Base-by-base conservation (phyloP, 2,797 vertebrate species). In the Pelodytes ibericus region DNA sequence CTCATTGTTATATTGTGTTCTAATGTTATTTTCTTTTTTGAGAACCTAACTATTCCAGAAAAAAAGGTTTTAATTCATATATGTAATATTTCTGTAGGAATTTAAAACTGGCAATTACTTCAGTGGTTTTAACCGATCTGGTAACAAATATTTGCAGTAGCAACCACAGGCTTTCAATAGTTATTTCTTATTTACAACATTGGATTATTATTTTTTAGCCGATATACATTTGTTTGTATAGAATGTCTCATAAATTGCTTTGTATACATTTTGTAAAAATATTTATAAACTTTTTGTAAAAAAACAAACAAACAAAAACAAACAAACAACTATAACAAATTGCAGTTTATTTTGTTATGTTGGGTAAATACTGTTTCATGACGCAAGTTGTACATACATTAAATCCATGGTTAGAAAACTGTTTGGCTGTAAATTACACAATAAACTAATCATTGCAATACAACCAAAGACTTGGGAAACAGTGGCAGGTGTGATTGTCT, bases 301-400 rank as follows among this genome's bases (percentile, higher is more conserved):
- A 93, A 91, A 89, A 86, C 85, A 86, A 64, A 79, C 36, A 83
- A 86, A 83, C 87, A 91, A 90, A 89, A 20, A 24, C 15, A 24
- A n/a, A n/a, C n/a, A 39, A 41, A 59, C 31, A 7, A 44, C 88
- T 91, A 89, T 90, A 88, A 94, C 89, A 94, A 94, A 93, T 92
- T 90, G 90, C 93, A 93, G 94, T 95, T 93, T 94, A 96, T 96
- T 99, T 98, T 97, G 95, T 98, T 97, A 95, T 96, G 93, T 97
- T 97, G 92, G 90, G 92, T 92, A 94, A 92, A 92, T 92, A 90
- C 88, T 92, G 89, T 93, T 92, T 88, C 94, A 92, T 88, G 85
- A 89, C 89, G 91, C 90, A 94, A 91, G 87, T 90, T 82, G 85
- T 94, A 94, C 91, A 94, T 93, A 94, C 89, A 91, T 96, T 90